Percentiles rank a stretch among this genome's conserved stretches.
Evolutionary conservation across 2,113 vertebrate genomes (phyloP).

Genomic region (Piaya cayana): DNA sequence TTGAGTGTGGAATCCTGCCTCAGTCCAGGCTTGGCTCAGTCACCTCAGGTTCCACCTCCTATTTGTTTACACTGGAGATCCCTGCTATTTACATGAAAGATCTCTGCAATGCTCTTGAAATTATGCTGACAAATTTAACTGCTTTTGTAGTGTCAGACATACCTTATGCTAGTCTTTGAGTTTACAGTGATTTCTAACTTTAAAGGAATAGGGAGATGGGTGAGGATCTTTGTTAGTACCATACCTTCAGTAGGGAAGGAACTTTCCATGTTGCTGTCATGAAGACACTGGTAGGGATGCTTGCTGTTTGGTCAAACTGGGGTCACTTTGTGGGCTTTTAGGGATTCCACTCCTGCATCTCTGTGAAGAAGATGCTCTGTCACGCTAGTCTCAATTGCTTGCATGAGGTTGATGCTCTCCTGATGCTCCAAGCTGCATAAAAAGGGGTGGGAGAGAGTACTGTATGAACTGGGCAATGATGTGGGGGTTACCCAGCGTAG

Average conservation of each 20-base stretch:
- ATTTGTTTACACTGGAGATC: background rate
- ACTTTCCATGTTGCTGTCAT: background rate
- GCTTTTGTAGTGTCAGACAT: background rate
- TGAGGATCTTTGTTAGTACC: background rate
- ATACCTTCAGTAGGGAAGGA: background rate
- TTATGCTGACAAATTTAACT: background rate
- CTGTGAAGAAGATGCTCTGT: background rate
- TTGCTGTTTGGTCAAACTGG: background rate
- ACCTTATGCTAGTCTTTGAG: background rate
- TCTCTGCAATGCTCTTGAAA: background rate
- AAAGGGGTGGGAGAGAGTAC: background rate
- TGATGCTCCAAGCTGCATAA: background rate
- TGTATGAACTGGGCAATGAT: rapidly evolving
- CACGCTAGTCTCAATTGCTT: background rate
- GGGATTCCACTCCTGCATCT: background rate
- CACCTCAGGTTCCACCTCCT: background rate
- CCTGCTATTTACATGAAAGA: background rate
- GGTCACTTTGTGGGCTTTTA: background rate
- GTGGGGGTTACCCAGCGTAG: background rate
- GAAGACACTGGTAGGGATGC: background rate
- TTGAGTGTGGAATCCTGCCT: background rate
- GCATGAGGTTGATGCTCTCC: background rate
- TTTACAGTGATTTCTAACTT: background rate
- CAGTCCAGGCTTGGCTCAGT: background rate
- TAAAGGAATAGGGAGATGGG: background rate